phyloP scores from a whole-genome alignment of 1,140 invertebrate species.

The Orchestia grillus region DNA sequence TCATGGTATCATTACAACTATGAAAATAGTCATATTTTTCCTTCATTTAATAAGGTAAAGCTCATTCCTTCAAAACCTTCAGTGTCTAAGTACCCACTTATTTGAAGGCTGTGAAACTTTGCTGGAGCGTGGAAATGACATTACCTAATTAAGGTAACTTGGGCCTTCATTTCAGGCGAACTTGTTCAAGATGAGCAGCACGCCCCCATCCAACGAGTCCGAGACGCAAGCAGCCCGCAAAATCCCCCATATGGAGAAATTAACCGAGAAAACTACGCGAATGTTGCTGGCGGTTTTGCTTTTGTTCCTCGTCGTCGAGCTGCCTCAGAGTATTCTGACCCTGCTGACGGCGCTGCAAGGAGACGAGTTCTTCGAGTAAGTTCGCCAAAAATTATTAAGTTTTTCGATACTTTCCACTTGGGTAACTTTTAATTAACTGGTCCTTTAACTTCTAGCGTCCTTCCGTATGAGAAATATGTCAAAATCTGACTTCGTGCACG shows the following conservation, averaged over 20 bases:
- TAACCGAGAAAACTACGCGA: conserved; percentile 73
- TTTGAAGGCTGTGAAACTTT: not conserved
- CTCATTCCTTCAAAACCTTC: not conserved
- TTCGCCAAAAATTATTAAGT: not conserved
- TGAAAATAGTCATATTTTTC: no score
- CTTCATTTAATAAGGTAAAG: no score
- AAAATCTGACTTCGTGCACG: not conserved
- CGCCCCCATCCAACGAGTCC: conserved; percentile 62
- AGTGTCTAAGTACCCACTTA: not conserved
- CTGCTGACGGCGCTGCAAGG: conserved; percentile 68
- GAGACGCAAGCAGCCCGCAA: conserved; percentile 57
- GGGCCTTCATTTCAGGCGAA: conserved; percentile 59
- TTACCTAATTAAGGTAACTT: not conserved
- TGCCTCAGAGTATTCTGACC: conserved; percentile 72
- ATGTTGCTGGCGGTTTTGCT: conserved; percentile 77
- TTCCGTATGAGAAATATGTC: not conserved
- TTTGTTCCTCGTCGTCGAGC: conserved; percentile 75
- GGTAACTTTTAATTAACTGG: not conserved
- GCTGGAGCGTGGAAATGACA: not conserved
- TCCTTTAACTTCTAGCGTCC: not conserved
- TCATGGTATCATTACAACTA: no score
- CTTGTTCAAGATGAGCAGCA: conserved; percentile 65
- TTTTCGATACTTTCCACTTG: not conserved
- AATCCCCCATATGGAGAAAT: conserved; percentile 65
- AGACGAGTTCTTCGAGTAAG: conserved; percentile 55